phyloP scores from a whole-genome alignment of 2,888 invertebrate species.

The Cantharis flavilabris region DNA sequence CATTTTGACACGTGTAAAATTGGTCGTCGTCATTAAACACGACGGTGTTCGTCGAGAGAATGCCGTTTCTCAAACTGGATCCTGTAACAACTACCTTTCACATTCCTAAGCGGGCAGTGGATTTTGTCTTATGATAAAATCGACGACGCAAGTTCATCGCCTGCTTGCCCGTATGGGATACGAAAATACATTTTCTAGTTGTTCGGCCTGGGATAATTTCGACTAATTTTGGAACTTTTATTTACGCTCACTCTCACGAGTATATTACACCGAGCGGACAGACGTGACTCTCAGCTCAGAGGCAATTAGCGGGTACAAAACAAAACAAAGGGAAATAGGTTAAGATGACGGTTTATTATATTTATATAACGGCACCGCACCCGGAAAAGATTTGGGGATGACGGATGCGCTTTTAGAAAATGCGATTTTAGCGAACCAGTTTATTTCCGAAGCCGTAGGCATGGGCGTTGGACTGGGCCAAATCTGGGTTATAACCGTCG shows the following conservation, averaged over 20 bases:
- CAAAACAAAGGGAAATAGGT: background rate
- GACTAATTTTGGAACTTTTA: conserved; percentile 13
- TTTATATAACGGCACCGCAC: background rate
- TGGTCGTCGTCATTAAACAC: conserved; percentile 12
- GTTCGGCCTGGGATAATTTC: conserved; percentile 1
- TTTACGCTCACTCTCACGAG: background rate
- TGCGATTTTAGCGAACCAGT: background rate
- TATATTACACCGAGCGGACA: background rate
- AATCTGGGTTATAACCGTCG: background rate
- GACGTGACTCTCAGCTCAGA: background rate
- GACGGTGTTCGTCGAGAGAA: conserved; percentile 30
- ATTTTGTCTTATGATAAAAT: conserved; percentile 28
- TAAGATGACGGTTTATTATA: background rate
- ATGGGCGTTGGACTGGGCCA: background rate
- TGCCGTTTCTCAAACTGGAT: conserved; percentile 42
- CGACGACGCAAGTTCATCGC: background rate
- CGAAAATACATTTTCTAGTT: conserved; percentile 1
- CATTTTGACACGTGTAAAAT: conserved; percentile 16
- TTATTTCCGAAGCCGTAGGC: background rate
- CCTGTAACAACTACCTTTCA: conserved; percentile 41
- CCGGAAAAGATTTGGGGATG: background rate
- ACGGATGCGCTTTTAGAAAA: background rate
- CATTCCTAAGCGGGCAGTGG: conserved; percentile 38
- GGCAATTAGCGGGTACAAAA: background rate
- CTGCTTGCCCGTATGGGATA: background rate